Conservation (phyloP, 2,113 vertebrate species). For the Corythornis cristatus region DNA sequence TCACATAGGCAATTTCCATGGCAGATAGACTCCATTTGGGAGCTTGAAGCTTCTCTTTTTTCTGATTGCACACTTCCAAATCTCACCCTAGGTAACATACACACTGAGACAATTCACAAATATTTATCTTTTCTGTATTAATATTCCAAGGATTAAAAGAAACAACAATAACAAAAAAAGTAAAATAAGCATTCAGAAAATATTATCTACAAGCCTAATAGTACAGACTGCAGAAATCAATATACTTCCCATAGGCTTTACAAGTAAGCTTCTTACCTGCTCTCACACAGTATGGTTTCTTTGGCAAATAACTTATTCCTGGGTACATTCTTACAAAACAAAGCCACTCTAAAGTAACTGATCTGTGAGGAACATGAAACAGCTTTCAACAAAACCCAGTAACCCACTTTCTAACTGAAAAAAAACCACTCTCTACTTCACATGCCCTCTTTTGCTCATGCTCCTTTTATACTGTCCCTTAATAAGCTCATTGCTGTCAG, state of each 20-base stretch:
- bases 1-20: neutral
- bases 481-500: neutral
- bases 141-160: neutral
- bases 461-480: neutral
- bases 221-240: neutral
- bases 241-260: neutral
- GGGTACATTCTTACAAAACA: neutral
- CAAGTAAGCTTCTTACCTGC: neutral
- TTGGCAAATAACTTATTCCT: neutral
- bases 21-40: neutral
- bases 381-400: neutral
- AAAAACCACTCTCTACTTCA: no score
- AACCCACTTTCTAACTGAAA: neutral
- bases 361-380: neutral
- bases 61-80: neutral
- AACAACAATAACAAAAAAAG: neutral
- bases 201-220: neutral
- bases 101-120: rapidly evolving
- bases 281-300: rapidly evolving
- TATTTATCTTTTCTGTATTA: neutral
- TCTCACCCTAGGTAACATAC: rapidly evolving
- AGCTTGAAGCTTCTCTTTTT: neutral
- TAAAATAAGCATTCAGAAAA: neutral
- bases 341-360: neutral
- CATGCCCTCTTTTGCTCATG: no score